A percentile compares a stretch with the other conserved stretches of the same genome.
Conservation (phyloP, 2,113 vertebrate species). For the Dromaius novaehollandiae region DNA sequence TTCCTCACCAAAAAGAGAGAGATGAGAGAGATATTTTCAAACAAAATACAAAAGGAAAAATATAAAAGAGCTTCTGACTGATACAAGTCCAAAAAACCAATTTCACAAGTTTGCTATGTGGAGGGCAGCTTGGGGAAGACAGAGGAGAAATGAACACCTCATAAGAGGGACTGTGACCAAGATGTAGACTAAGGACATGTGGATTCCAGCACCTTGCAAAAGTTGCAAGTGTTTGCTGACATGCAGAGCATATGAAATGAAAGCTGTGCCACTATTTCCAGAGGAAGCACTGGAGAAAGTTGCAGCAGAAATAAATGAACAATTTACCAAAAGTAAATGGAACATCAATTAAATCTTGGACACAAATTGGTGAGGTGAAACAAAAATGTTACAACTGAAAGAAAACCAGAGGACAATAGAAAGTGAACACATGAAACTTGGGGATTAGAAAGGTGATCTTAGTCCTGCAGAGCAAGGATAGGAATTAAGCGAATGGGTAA, state of each 20-base stretch:
- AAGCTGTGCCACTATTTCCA: background rate
- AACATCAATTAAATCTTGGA: background rate
- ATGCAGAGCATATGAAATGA: background rate
- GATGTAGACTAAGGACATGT: background rate
- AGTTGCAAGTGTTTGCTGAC: background rate
- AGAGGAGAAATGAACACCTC: background rate
- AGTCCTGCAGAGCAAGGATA: background rate
- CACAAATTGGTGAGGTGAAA: background rate
- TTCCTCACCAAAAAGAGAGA: background rate
- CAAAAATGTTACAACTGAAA: background rate
- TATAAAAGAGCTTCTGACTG: background rate
- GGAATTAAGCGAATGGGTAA: background rate
- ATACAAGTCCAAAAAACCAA: accelerated
- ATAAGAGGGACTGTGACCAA: background rate
- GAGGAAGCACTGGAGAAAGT: background rate
- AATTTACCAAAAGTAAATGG: background rate
- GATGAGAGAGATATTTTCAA: background rate
- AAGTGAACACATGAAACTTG: background rate
- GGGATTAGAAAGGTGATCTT: background rate
- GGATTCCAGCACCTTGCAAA: background rate
- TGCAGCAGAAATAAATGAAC: background rate
- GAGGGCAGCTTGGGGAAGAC: background rate
- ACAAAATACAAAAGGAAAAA: background rate
- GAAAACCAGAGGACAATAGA: background rate
- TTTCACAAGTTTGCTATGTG: background rate